Evolutionary conservation across 2,888 invertebrate species (phyloP), one percentile per base, ranked within the genome.

Genomic region (Prenolepis imparis): DNA sequence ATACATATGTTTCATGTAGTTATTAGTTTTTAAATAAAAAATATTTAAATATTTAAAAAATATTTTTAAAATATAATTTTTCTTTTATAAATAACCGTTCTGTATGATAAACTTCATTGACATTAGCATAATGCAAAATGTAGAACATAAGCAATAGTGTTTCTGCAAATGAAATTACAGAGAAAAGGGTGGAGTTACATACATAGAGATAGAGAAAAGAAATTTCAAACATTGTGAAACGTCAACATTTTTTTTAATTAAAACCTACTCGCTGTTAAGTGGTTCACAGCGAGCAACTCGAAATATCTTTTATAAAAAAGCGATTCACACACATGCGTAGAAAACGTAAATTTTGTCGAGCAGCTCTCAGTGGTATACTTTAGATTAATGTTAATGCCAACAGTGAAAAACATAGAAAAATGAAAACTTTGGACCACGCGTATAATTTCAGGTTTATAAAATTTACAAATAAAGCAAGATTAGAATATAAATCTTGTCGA

Each of bases 181-280:
- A 18, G 24, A 39, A 24, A 68, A 64, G 36, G 36, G 32, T 63
- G 41, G 12, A 72, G 21, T 64, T 64, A 63, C n/a, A n/a, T n/a
- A n/a, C n/a, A n/a, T n/a, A n/a, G n/a, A n/a, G n/a, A n/a, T 15
- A 6, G 44, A 74, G 15, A 9, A 74, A 64, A 63, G 64, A 64
- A 32, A 52, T 48, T 64, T 61, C 73, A 39, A 39, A 75, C 18
- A 24, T 52, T 52, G 24, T 6, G 28, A 66, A 77, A 75, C 11
- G 48, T 36, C 24, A 52, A 55, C 67, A 5, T 68, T 44, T 3
- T n/a, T 78, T 70, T 59, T 70, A 64, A 75, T 78, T 70, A 80
- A 61, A 21, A 44, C 21, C 41, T 66, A 52, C 52, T 70, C 21
- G 44, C 57, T 4, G 41, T 36, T 3, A 24, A 39, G 57, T 18